These are phyloP conservation scores for Chrysocyon brachyurus DNA, from an alignment of 2,797 vertebrate genomes.

Conservation along the genomic window DNA sequence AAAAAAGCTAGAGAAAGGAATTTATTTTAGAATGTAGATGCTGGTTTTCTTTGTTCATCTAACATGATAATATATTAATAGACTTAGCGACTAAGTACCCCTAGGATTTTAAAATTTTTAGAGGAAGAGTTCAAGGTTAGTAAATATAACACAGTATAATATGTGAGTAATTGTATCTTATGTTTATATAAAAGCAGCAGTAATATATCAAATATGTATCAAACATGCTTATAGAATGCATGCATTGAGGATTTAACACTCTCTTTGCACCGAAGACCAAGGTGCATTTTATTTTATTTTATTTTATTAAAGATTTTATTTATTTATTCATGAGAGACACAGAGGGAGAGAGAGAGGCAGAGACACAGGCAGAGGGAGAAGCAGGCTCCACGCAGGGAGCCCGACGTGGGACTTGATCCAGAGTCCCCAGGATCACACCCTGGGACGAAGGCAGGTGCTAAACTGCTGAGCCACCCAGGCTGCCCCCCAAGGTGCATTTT, in stretches of 20 bases:
- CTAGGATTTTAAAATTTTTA: conserved; percentile 29
- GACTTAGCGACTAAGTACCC: background rate
- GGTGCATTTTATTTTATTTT: background rate
- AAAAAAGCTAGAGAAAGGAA: background rate
- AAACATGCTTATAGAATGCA: background rate
- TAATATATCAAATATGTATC: background rate
- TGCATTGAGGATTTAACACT: conserved; percentile 24
- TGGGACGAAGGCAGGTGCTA: too few species aligned
- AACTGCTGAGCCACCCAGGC: too few species aligned
- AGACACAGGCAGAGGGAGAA: too few species aligned
- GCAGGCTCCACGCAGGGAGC: too few species aligned
- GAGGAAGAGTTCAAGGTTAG: background rate
- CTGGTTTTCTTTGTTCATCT: background rate
- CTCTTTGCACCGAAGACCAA: background rate
- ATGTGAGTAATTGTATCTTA: background rate
- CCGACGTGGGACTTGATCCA: too few species aligned
- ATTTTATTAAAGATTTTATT: too few species aligned
- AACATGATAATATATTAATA: conserved; percentile 21
- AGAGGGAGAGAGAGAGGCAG: too few species aligned
- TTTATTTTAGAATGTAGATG: background rate
- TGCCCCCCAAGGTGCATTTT: background rate
- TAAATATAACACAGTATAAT: background rate
- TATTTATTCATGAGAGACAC: too few species aligned
- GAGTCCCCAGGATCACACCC: too few species aligned
- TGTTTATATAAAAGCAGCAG: conserved; percentile 39